Evolutionary conservation across 2,888 invertebrate genomes (phyloP).

Genomic region (Drosophila merina): DNA sequence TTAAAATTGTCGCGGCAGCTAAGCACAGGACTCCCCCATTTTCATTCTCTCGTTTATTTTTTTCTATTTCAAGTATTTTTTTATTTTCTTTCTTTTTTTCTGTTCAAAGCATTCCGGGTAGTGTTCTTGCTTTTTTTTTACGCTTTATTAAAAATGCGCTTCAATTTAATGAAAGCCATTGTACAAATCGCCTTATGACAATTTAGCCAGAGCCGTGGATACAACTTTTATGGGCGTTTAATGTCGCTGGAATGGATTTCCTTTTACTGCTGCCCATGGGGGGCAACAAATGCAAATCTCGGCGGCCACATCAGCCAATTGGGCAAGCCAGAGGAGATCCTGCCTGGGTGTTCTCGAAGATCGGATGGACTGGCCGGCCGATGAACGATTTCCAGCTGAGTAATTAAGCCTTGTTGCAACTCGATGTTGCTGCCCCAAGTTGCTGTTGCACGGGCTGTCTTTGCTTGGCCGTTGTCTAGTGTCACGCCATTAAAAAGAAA

Average conservation of each 20-base stretch:
- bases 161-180: conserved; percentile 78
- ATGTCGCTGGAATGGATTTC: conserved; percentile 74
- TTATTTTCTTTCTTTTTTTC: conserved; percentile 15
- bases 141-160: conserved; percentile 79
- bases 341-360: conserved; percentile 73
- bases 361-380: conserved; percentile 44
- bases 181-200: conserved; percentile 80
- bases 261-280: conserved; percentile 56
- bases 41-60: conserved; percentile 9
- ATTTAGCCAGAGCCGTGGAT: conserved; percentile 64
- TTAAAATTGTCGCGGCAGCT: conserved; percentile 73
- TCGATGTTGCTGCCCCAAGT: conserved; percentile 38
- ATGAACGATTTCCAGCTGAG: conserved; percentile 75
- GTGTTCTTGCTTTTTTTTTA: conserved; percentile 53
- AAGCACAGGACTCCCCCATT: conserved; percentile 40
- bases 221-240: conserved; percentile 78
- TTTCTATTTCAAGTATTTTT: conserved; percentile 51
- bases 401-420: conserved; percentile 75
- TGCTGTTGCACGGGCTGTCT: conserved; percentile 18
- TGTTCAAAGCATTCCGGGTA: neutral
- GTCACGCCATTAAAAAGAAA: conserved; percentile 79
- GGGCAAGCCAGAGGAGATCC: conserved; percentile 19
- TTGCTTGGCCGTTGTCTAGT: conserved; percentile 66
- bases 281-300: conserved; percentile 65
- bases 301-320: conserved; percentile 52